phyloP scores from a whole-genome alignment of 1,140 invertebrate genomes.

The Listronotus oregonensis region DNA sequence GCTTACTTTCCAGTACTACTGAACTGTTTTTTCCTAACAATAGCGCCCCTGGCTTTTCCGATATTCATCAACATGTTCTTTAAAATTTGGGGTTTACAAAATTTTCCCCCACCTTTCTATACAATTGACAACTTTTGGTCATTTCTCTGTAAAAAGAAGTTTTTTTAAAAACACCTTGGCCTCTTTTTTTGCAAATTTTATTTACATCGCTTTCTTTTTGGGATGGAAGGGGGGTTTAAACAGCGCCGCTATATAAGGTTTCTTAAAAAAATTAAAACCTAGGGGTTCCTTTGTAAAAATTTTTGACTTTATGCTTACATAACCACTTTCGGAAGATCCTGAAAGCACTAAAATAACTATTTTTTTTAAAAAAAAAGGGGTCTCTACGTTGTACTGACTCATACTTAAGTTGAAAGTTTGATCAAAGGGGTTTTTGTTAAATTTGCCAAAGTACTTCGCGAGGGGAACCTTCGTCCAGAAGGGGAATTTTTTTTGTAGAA shows the following conservation, averaged over 20 bases:
- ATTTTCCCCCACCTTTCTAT: constrained; percentile 42
- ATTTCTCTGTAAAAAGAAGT: constrained; percentile 20
- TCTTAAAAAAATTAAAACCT: constrained; percentile 40
- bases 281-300: not conserved
- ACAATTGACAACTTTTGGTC: constrained; percentile 41
- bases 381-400: constrained; percentile 26
- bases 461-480: not conserved
- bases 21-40: constrained; percentile 35
- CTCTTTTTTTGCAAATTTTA: not conserved
- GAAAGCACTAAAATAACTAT: not conserved
- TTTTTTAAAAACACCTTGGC: not conserved
- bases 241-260: constrained; percentile 34
- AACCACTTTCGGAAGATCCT: constrained; percentile 40
- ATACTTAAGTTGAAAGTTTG: constrained; percentile 18
- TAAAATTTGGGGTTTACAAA: constrained; percentile 24
- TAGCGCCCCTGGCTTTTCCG: constrained; percentile 42
- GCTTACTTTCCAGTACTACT: not conserved
- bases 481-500: constrained; percentile 27
- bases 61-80: constrained; percentile 34
- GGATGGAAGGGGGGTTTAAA: constrained; percentile 25
- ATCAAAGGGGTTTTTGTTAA: constrained; percentile 15
- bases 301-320: constrained; percentile 39
- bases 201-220: not conserved
- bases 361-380: not conserved
- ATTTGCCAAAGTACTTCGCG: not conserved